Percentiles rank a stretch among this genome's conserved stretches.
phyloP scores from a whole-genome alignment of 2,113 vertebrate genomes.

The Leptosomus discolor region DNA sequence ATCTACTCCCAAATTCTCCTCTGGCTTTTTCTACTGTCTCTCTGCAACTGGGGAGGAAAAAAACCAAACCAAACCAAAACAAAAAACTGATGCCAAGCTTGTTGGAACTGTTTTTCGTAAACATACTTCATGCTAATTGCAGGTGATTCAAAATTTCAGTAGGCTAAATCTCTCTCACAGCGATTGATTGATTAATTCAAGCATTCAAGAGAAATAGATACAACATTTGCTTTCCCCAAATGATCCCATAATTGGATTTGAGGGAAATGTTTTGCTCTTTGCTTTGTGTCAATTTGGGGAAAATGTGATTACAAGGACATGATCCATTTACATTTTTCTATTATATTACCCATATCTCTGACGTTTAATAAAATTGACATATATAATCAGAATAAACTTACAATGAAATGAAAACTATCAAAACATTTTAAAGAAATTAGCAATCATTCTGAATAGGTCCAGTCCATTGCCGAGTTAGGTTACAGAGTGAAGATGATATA shows the following conservation, averaged over 20 bases:
- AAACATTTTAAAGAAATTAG: not conserved
- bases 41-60: not conserved
- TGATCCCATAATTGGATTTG: not conserved
- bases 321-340: not conserved
- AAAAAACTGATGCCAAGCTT: not conserved
- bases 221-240: not conserved
- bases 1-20: not conserved
- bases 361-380: not conserved
- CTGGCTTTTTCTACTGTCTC: not conserved
- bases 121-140: not conserved
- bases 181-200: not conserved
- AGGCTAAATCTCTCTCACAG: not conserved
- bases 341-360: not conserved
- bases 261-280: not conserved
- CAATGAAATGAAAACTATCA: not conserved
- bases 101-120: not conserved
- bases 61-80: too few species aligned
- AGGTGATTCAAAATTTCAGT: not conserved
- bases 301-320: not conserved
- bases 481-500: accelerated
- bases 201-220: not conserved
- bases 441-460: not conserved
- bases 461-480: not conserved
- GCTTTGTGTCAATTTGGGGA: not conserved
- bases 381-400: not conserved